phyloP scores from a whole-genome alignment of 53 echinoderm and acorn worm species.

The Stichopus horrens region DNA sequence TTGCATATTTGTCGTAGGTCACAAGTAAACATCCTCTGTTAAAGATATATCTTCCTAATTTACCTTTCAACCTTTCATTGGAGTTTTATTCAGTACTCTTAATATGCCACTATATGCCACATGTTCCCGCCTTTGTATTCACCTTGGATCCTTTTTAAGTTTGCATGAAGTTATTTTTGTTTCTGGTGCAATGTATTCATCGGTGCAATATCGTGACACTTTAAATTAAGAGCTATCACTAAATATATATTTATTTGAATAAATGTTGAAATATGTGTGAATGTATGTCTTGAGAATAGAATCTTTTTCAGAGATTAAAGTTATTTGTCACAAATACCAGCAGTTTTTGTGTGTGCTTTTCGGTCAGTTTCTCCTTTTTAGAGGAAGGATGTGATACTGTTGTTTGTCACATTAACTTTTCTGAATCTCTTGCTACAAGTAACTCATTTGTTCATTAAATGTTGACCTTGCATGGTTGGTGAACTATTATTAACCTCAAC shows the following conservation, averaged over 20 bases:
- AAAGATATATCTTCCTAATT: too few species aligned
- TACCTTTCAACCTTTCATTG: too few species aligned
- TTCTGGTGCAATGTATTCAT: conserved; percentile 16
- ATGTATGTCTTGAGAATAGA: background rate
- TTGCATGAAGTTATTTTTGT: background rate
- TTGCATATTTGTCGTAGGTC: too few species aligned
- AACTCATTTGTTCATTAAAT: too few species aligned
- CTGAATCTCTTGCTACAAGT: too few species aligned
- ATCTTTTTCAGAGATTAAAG: background rate
- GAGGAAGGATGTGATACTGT: too few species aligned
- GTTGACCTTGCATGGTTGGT: too few species aligned
- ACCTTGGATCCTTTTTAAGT: background rate
- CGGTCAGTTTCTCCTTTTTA: background rate
- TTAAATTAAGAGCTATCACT: background rate
- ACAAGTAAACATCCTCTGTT: too few species aligned
- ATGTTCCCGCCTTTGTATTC: background rate
- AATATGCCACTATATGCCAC: background rate
- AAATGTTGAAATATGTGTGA: background rate
- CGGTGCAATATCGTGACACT: conserved; percentile 6
- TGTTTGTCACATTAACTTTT: too few species aligned
- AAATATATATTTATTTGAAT: background rate
- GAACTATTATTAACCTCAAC: too few species aligned
- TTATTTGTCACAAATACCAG: background rate
- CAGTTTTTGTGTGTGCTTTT: background rate
- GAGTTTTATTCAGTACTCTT: background rate